Percentiles rank a stretch among this genome's conserved stretches.
These are phyloP conservation scores for Himalopsyche phryganea DNA, from an alignment of 1,140 invertebrate genomes.

Conservation along the genomic window DNA sequence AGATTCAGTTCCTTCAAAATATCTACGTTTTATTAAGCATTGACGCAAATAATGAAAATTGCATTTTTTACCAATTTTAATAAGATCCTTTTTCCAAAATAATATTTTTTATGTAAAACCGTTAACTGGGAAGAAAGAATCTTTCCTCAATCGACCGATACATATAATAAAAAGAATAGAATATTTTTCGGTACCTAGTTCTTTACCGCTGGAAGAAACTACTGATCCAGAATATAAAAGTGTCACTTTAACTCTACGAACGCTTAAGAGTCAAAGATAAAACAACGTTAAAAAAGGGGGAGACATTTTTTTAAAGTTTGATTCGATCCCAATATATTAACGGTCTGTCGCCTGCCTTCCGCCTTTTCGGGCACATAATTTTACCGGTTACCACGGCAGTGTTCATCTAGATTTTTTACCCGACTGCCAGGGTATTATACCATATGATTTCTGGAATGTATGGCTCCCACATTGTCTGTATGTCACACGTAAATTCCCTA, in stretches of 20 bases:
- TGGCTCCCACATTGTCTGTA: conserved; percentile 4
- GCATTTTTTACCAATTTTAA: too few species aligned
- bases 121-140: too few species aligned
- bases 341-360: conserved; percentile 11
- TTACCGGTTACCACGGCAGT: background rate
- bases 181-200: too few species aligned
- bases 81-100: too few species aligned
- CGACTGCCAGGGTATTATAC: background rate
- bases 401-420: background rate
- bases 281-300: conserved; percentile 2
- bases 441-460: too few species aligned
- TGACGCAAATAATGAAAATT: too few species aligned
- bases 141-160: too few species aligned
- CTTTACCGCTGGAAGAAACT: background rate
- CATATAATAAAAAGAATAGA: too few species aligned
- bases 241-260: conserved; percentile 17
- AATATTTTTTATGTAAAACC: too few species aligned
- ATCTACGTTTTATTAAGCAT: too few species aligned
- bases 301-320: conserved; percentile 13
- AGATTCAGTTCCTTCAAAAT: too few species aligned
- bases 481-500: conserved; percentile 15
- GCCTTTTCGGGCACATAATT: conserved; percentile 2
- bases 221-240: conserved; percentile 1
- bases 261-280: conserved; percentile 3
- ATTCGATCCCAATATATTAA: conserved; percentile 12